Evolutionary conservation across 2,113 vertebrate genomes (phyloP).

Genomic region (Riparia riparia): DNA sequence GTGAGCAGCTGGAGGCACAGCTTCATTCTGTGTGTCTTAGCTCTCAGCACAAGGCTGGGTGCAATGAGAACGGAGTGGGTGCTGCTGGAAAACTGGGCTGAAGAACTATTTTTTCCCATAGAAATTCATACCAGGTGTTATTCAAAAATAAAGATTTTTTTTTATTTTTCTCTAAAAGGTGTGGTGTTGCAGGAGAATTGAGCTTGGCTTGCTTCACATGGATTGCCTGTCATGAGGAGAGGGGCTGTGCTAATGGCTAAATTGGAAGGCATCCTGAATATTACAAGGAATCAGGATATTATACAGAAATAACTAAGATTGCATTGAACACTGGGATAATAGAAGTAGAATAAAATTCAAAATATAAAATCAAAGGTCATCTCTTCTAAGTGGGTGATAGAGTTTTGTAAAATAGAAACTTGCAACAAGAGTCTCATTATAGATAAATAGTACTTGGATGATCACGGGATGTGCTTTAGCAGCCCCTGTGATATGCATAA

Average conservation of each 20-base stretch:
- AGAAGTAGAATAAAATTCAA: background rate
- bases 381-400: background rate
- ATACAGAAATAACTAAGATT: conserved; percentile 18
- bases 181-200: background rate
- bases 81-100: background rate
- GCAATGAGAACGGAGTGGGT: background rate
- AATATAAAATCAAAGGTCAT: conserved; percentile 6
- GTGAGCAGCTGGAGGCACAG: background rate
- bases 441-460: background rate
- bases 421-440: conserved; percentile 22
- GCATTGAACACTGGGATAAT: background rate
- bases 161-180: background rate
- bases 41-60: background rate
- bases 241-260: background rate
- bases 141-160: background rate
- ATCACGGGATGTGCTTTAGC: background rate
- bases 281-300: conserved; percentile 2
- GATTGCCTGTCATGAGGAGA: background rate
- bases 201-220: background rate
- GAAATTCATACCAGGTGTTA: background rate
- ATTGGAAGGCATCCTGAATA: conserved; percentile 27
- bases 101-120: background rate
- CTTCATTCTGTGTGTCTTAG: background rate
- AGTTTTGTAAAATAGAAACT: background rate
- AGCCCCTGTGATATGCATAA: background rate